phyloP scores from a whole-genome alignment of 37 sponge, comb jelly and placozoan genomes.

The Agelas oroides region DNA sequence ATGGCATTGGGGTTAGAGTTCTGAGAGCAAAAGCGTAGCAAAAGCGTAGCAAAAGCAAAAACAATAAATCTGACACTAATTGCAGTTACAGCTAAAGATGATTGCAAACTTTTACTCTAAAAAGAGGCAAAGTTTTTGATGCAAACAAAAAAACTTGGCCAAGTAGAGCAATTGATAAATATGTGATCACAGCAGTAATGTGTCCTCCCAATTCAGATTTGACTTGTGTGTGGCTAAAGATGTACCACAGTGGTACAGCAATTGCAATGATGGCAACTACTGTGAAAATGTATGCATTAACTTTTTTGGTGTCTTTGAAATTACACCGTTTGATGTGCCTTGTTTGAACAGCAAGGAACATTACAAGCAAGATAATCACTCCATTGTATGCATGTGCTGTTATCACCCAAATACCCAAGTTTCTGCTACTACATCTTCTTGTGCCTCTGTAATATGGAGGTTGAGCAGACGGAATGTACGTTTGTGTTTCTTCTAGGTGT shows the following conservation, averaged over 20 bases:
- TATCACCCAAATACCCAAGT: not conserved
- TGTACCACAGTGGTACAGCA: not conserved
- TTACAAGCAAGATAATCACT: not conserved
- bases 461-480: not conserved
- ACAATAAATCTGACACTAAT: no score
- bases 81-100: no score
- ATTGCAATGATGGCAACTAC: not conserved
- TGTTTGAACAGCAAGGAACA: conserved; percentile 48
- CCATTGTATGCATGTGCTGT: not conserved
- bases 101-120: no score
- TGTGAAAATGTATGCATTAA: conserved; percentile 20
- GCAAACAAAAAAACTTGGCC: conserved; percentile 27
- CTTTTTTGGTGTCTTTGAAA: conserved; percentile 67
- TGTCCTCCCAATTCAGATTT: not conserved
- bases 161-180: not conserved
- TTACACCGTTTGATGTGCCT: conserved; percentile 23
- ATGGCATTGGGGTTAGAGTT: no score
- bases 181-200: not conserved
- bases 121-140: conserved; percentile 23
- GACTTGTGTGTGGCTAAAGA: not conserved
- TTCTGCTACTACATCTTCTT: not conserved
- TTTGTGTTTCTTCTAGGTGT: not conserved
- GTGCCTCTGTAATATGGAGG: conserved; percentile 16
- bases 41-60: no score
- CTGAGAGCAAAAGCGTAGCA: no score